Evolutionary conservation across 2,888 invertebrate genomes (phyloP).

Genomic region (Priocnemis perturbator): DNA sequence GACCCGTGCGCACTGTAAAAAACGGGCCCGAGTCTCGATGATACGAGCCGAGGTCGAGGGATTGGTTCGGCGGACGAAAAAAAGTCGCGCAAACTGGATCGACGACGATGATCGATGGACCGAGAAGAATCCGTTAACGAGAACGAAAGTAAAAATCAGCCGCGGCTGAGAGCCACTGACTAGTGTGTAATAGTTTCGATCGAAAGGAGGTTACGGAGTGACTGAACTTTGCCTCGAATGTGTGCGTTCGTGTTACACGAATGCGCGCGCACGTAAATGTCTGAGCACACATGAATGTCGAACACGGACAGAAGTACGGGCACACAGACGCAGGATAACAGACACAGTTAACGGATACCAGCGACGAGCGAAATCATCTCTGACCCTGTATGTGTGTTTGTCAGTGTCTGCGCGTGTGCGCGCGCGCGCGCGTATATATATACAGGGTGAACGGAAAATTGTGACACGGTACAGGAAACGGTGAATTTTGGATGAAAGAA

Average conservation of each 20-base stretch:
- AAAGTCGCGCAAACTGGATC: no score
- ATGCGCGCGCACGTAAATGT: slow-evolving; percentile 3
- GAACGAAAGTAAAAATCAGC: slow-evolving; percentile 66
- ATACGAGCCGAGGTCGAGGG: no score
- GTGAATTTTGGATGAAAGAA: no score
- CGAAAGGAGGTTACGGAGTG: slow-evolving; percentile 75
- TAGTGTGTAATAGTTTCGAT: slow-evolving; percentile 75
- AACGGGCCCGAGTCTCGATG: no score
- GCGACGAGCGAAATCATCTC: not conserved
- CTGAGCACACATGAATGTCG: slow-evolving; percentile 23
- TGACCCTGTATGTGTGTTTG: no score
- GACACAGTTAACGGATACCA: slow-evolving; percentile 1
- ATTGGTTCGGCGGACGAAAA: not conserved
- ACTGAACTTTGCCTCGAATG: slow-evolving; percentile 69
- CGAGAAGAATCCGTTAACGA: slow-evolving; percentile 38
- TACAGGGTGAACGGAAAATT: no score
- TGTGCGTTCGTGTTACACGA: slow-evolving; percentile 5
- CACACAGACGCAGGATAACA: slow-evolving; percentile 1
- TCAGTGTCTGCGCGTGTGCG: no score
- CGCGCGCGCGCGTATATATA: no score
- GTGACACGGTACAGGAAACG: no score
- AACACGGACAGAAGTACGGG: slow-evolving; percentile 15
- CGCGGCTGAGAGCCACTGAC: slow-evolving; percentile 68
- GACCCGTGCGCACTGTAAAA: no score
- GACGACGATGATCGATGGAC: no score